Conservation (phyloP, 92 coral and sea anemone species). For the Desmophyllum pertusum region DNA sequence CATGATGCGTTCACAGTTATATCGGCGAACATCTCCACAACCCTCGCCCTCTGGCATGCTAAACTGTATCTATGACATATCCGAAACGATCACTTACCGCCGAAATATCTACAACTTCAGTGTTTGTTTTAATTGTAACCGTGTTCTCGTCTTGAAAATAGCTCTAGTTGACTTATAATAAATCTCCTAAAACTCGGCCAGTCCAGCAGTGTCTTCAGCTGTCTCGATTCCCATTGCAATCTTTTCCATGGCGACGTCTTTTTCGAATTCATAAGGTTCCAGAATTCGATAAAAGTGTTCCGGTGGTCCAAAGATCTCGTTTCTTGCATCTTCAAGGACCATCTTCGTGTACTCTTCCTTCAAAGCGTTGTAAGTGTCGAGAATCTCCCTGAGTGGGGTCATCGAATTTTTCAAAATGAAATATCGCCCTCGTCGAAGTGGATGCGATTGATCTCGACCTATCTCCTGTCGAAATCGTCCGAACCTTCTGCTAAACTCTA, state of each 20-base stretch:
- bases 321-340: conserved; percentile 53
- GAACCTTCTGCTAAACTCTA: conserved; percentile 49
- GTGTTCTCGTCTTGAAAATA: neutral
- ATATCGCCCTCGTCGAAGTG: conserved; percentile 70
- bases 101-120: conserved; percentile 43
- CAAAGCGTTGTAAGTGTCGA: conserved; percentile 57
- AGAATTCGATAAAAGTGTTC: conserved; percentile 62
- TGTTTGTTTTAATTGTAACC: conserved; percentile 19
- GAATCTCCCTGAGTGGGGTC: conserved; percentile 38
- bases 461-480: conserved; percentile 61
- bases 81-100: conserved; percentile 14
- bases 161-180: conserved; percentile 30
- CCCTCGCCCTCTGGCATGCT: neutral
- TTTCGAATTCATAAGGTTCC: conserved; percentile 47
- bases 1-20: conserved; percentile 65
- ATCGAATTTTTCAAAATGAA: conserved; percentile 61
- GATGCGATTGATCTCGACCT: conserved; percentile 45
- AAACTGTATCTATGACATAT: neutral
- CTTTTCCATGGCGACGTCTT: conserved; percentile 45
- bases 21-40: conserved; percentile 9
- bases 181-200: conserved; percentile 56
- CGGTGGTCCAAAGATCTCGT: conserved; percentile 69
- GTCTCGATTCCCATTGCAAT: conserved; percentile 70
- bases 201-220: conserved; percentile 63
- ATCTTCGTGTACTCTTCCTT: conserved; percentile 62